Evolutionary conservation across 2,113 vertebrate species (phyloP), one percentile per base, ranked within the genome.

Genomic region (Scytalopus superciliaris): DNA sequence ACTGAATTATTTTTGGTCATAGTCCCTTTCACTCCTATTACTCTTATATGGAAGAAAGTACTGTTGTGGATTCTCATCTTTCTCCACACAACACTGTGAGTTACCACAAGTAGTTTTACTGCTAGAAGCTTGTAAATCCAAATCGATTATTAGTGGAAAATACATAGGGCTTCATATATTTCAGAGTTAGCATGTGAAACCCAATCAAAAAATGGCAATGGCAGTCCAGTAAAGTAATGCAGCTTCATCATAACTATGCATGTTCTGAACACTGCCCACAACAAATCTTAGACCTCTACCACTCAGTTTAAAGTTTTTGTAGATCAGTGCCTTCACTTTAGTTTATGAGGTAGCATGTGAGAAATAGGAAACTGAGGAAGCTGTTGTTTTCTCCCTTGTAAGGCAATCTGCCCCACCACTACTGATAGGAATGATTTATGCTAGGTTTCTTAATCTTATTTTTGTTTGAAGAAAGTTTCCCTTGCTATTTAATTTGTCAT

Each of bases 341-440:
- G 33, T 19, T 33, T 50, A 44, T 30, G 33, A 76, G 28, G 17
- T 37, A 52, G 42, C 4, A 12, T 14, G 19, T 59, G 37, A 67
- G 69, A 64, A 76, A 76, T 8, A 17, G 45, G 17, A 63, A 82
- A 63, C 27, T 50, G 63, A 82, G 35, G 62, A 81, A 75, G 55
- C 40, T 37, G 31, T 68, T 69, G 31, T 73, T 55, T 76, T 75
- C 56, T 44, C 22, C 62, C 42, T 25, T 39, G 35, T 50, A 27
- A 64, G 60, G 85, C 63, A 50, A 64, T 57, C 74, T 64, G 35
- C 77, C 49, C 81, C 9, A 8, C 82, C 83, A 57, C 85, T 56
- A 68, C 74, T 72, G 93, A 55, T 63, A 90, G 16, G 81, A 84
- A 84, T 91, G 90, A 97, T 80, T 97, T 94, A 91, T 50, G 78